Evolutionary conservation across 2,797 vertebrate genomes (phyloP).

Genomic region (Macropodus opercularis): DNA sequence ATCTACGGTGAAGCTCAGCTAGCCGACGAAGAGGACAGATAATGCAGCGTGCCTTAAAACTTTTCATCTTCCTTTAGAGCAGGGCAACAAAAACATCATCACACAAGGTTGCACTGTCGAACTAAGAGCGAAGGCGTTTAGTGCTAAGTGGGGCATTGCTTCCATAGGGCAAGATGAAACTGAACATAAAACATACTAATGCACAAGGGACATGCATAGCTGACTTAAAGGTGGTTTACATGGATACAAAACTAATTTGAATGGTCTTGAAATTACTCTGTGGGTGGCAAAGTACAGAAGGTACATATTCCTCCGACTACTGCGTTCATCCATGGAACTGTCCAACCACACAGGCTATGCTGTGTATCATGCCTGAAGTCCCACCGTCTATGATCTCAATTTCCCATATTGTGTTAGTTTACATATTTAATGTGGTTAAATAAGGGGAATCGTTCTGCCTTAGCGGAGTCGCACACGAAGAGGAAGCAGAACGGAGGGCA

Average conservation of each 20-base stretch:
- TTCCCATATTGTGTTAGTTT: too few species aligned
- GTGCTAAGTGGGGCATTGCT: neutral
- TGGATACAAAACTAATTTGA: slow-evolving; percentile 21
- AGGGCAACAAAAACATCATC: slow-evolving; percentile 24
- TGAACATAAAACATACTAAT: slow-evolving; percentile 1
- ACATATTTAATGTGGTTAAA: too few species aligned
- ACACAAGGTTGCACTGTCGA: slow-evolving; percentile 9
- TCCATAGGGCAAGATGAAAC: slow-evolving; percentile 20
- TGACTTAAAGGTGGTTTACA: slow-evolving; percentile 2
- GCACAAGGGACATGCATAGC: neutral
- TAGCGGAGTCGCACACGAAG: too few species aligned
- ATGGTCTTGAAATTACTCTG: slow-evolving; percentile 7
- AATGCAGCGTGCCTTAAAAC: slow-evolving; percentile 52
- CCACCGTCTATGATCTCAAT: too few species aligned
- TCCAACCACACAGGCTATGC: neutral
- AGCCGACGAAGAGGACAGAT: slow-evolving; percentile 79
- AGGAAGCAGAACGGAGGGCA: slow-evolving; percentile 55
- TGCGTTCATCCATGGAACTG: slow-evolving; percentile 13
- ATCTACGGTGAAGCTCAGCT: slow-evolving; percentile 82
- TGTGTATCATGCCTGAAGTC: neutral
- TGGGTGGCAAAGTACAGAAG: slow-evolving; percentile 31
- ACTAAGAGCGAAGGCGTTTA: slow-evolving; percentile 12
- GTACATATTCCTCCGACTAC: slow-evolving; percentile 47
- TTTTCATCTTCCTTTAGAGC: slow-evolving; percentile 15
- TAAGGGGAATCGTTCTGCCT: too few species aligned